Base-by-base conservation (phyloP, 2,888 invertebrate species). In the Coelopa pilipes region DNA sequence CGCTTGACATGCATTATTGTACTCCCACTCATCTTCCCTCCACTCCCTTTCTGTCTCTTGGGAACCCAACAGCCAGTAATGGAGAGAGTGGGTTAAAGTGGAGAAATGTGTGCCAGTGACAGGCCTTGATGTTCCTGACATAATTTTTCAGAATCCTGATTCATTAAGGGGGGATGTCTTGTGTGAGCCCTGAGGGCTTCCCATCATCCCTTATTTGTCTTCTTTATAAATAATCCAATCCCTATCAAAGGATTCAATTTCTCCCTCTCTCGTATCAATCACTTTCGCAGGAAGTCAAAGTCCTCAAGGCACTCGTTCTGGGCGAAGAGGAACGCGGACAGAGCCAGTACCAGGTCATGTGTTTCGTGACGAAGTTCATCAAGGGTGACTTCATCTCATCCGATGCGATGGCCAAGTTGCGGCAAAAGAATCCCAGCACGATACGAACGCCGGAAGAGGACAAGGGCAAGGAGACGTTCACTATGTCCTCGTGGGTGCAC, bases 331-430 rank as follows among this genome's bases (percentile, higher is more conserved):
- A 98, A 86, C 90, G 96, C 70, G 96, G 96, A 0, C 96, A 97
- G 86, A 92, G 91, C 82, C 95, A 95, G 77, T 93, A 94, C 86
- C 96, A 96, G 89, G 94, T 94, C 7, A 91, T 97, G 88, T 98
- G 98, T 87, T 97, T 97, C 87, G 92, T 97, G 13, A 94, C 94
- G 72, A 94, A 95, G 84, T 95, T 96, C 81, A 92, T 93, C 72
- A 96, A 96, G 88, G 94, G 95, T 79, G 96, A 97, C 83, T 98
- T 97, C 86, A 97, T 98, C 83, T 96, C 97, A 5, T 94, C 97
- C 5, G 98, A 98, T 88, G 97, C 97, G 21, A 97, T 98, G 96
- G 94, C 97, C 50, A 98, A 98, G 87, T 88, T 98, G 69, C 90
- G 97, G 86, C 98, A 98, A 88, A 91, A 91, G 89, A 96, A 96